These are phyloP conservation scores for Etheostoma spectabile DNA, from an alignment of 2,113 vertebrate genomes.

Conservation along the genomic window DNA sequence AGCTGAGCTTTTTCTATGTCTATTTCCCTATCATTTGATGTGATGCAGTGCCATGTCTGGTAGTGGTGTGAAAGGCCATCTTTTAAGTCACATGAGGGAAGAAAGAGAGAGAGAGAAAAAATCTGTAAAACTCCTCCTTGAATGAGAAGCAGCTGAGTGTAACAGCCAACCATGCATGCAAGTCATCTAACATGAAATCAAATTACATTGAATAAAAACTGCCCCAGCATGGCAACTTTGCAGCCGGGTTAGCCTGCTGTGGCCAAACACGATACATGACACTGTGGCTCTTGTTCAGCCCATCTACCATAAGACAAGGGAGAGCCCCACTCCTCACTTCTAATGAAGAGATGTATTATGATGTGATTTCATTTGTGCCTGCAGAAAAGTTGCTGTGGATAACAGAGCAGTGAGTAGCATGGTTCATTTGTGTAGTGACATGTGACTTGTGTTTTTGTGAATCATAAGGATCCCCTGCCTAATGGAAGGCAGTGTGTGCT, in stretches of 20 bases:
- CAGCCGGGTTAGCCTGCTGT: slow-evolving; percentile 57
- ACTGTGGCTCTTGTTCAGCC: slow-evolving; percentile 74
- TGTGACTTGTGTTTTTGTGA: slow-evolving; percentile 85
- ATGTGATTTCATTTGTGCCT: slow-evolving; percentile 78
- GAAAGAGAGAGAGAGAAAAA: slow-evolving; percentile 11
- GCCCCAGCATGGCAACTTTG: slow-evolving; percentile 74
- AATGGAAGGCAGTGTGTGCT: slow-evolving; percentile 83
- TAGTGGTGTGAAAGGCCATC: slow-evolving; percentile 57
- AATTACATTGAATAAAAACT: slow-evolving; percentile 74
- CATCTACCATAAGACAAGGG: slow-evolving; percentile 64
- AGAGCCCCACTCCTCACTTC: slow-evolving; percentile 66
- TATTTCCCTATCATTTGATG: slow-evolving; percentile 47
- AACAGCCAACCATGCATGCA: slow-evolving; percentile 70
- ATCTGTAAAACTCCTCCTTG: slow-evolving; percentile 54
- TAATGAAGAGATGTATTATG: slow-evolving; percentile 81
- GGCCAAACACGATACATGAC: slow-evolving; percentile 67
- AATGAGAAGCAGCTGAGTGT: slow-evolving; percentile 62
- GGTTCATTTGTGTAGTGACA: slow-evolving; percentile 83
- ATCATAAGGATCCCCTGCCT: slow-evolving; percentile 84
- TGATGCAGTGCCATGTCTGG: slow-evolving; percentile 54
- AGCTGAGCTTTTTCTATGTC: slow-evolving; percentile 10
- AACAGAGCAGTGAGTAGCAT: slow-evolving; percentile 74
- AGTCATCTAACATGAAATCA: slow-evolving; percentile 77
- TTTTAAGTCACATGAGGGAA: slow-evolving; percentile 57
- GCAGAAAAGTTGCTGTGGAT: slow-evolving; percentile 69